phyloP scores from a whole-genome alignment of 2,797 vertebrate genomes.

The Periophthalmus magnuspinnatus region DNA sequence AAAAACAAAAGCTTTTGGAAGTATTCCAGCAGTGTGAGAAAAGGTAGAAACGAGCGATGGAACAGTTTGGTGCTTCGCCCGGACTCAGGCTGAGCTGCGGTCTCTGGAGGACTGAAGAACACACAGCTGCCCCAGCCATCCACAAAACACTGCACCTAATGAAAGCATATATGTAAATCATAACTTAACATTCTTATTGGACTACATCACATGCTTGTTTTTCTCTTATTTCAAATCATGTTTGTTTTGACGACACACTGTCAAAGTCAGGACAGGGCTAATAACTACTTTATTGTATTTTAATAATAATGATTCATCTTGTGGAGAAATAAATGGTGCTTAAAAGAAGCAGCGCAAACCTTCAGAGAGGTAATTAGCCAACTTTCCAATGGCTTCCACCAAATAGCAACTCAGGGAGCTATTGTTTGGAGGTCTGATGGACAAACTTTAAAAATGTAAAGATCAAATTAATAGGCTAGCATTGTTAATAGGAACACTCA shows the following conservation, averaged over 20 bases:
- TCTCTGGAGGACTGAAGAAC: slow-evolving; percentile 29
- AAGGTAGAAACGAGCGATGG: slow-evolving; percentile 45
- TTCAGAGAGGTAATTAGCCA: slow-evolving; percentile 70
- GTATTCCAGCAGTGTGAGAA: slow-evolving; percentile 58
- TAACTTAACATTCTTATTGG: neutral
- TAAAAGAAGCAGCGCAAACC: slow-evolving; percentile 43
- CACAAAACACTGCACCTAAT: slow-evolving; percentile 26
- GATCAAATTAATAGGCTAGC: slow-evolving; percentile 73
- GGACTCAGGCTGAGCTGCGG: slow-evolving; percentile 28
- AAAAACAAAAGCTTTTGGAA: slow-evolving; percentile 60
- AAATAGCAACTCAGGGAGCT: slow-evolving; percentile 49
- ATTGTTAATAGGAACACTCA: slow-evolving; percentile 70
- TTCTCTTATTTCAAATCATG: neutral
- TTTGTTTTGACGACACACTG: neutral
- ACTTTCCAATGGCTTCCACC: slow-evolving; percentile 65
- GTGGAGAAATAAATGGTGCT: slow-evolving; percentile 17
- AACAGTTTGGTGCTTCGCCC: slow-evolving; percentile 53
- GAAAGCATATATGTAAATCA: slow-evolving; percentile 11
- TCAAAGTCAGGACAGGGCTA: neutral
- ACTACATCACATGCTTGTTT: neutral
- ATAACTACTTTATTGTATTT: slow-evolving; percentile 1
- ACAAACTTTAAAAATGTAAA: slow-evolving; percentile 76
- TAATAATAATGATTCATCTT: slow-evolving; percentile 15
- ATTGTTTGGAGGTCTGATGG: slow-evolving; percentile 68
- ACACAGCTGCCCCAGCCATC: slow-evolving; percentile 5